phyloP scores from a whole-genome alignment of 2,888 invertebrate species.

The Drosophila siamana region DNA sequence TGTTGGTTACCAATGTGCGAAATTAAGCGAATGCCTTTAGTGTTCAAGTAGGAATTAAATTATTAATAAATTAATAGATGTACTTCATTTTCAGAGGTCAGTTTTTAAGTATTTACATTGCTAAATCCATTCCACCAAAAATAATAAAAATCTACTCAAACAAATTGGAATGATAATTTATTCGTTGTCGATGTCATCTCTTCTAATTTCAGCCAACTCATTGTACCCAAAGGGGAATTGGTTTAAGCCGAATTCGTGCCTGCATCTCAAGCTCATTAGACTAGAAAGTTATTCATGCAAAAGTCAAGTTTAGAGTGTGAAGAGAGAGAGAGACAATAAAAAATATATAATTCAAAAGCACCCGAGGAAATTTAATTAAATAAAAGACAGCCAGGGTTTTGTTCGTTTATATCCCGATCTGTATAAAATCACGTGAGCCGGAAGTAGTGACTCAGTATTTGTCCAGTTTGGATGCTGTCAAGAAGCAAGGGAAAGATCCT shows the following conservation, averaged over 20 bases:
- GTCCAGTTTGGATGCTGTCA: not conserved
- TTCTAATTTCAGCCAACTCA: not conserved
- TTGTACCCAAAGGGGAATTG: not conserved
- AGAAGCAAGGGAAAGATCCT: not conserved
- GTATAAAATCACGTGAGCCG: constrained; percentile 6
- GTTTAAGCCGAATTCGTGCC: not conserved
- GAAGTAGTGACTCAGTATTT: constrained; percentile 1
- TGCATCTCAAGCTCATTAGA: constrained; percentile 17
- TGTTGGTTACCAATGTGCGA: too few relatives aligned
- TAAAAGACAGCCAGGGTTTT: not conserved
- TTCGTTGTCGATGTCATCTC: not conserved
- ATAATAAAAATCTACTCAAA: not conserved
- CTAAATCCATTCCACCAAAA: not conserved
- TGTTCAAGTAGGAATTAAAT: not conserved
- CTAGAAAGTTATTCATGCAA: constrained; percentile 35
- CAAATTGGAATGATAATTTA: not conserved
- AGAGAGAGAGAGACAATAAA: constrained; percentile 1
- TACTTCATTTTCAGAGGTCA: not conserved
- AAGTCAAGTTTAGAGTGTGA: not conserved
- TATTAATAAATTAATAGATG: not conserved
- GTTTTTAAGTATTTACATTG: not conserved
- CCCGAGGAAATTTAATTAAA: not conserved
- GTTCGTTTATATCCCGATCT: not conserved
- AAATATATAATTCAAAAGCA: not conserved
- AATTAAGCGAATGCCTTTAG: not conserved